Evolutionary conservation across 2,113 vertebrate species (phyloP).

Genomic region (Peromyscus maniculatus): DNA sequence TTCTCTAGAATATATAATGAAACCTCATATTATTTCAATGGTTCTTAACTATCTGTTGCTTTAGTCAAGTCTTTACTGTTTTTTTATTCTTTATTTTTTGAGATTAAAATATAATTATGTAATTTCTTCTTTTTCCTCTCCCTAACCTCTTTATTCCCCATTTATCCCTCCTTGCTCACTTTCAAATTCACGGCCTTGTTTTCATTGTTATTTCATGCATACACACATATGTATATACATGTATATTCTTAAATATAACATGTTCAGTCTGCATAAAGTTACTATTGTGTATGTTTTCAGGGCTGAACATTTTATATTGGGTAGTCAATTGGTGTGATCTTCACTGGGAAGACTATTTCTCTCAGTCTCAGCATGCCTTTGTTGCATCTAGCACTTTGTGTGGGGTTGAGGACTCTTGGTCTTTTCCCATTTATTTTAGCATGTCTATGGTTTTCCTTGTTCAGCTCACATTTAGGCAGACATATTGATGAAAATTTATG

Average conservation of each 20-base stretch:
- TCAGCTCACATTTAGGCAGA: neutral
- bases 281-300: neutral
- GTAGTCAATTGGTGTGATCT: neutral
- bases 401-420: neutral
- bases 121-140: neutral
- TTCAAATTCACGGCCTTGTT: neutral
- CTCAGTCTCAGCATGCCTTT: too few species aligned
- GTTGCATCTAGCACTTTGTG: neutral
- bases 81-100: conserved; percentile 84
- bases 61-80: conserved; percentile 90
- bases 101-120: neutral
- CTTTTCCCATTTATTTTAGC: neutral
- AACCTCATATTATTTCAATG: conserved; percentile 92
- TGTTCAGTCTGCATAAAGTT: neutral
- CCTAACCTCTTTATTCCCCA: neutral
- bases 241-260: neutral
- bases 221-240: neutral
- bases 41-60: conserved; percentile 84
- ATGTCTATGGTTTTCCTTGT: neutral
- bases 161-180: neutral
- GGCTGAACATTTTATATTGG: neutral
- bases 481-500: neutral
- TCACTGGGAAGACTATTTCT: neutral
- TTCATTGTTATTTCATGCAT: neutral
- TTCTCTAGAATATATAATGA: conserved; percentile 89